phyloP scores from a whole-genome alignment of 2,888 invertebrate genomes.

The Clitarchus hookeri region DNA sequence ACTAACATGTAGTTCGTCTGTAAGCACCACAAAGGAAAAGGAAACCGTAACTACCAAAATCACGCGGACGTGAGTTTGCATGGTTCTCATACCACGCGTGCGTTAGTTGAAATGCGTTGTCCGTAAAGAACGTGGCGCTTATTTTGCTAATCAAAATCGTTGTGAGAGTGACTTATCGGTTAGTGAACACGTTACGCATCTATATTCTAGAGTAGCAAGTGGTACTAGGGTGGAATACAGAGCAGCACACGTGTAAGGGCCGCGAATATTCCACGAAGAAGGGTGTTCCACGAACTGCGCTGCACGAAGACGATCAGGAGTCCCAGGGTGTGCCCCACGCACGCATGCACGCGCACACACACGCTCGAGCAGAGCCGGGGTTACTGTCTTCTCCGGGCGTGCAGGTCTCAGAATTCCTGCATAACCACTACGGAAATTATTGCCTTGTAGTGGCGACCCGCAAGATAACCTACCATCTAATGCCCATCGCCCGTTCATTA shows the following conservation, averaged over 20 bases:
- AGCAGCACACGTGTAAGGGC: background rate
- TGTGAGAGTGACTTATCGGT: no score
- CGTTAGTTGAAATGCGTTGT: no score
- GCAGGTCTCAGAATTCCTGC: background rate
- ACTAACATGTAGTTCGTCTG: no score
- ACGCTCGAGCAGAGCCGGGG: background rate
- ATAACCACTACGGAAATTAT: background rate
- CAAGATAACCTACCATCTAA: background rate
- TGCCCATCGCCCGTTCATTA: background rate
- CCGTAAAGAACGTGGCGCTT: no score
- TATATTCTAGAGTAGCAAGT: background rate
- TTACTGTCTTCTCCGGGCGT: background rate
- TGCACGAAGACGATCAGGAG: background rate
- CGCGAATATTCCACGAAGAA: background rate
- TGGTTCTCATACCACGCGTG: no score
- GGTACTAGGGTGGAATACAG: background rate
- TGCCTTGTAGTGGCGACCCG: background rate
- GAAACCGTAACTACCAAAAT: no score
- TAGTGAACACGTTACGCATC: background rate
- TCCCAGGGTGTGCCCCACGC: background rate
- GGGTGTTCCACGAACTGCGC: background rate
- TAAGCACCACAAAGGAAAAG: no score
- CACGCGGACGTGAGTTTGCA: no score
- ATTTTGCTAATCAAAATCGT: no score
- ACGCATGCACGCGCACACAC: background rate